Evolutionary conservation across 2,797 vertebrate genomes (phyloP).

Genomic region (Chelidonichthys spinosus): DNA sequence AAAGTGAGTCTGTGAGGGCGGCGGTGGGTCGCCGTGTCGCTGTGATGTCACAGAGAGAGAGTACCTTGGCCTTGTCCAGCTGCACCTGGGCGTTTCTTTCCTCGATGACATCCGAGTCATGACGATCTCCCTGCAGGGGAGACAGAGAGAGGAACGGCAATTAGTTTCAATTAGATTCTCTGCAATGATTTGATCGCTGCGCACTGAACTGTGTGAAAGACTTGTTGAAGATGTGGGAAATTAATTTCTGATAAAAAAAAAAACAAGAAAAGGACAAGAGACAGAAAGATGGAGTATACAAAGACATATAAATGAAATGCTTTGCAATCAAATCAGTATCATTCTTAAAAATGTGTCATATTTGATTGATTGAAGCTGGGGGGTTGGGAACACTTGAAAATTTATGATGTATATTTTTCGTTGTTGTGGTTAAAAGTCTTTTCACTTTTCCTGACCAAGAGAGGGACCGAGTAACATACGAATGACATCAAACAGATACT

Average conservation of each 20-base stretch:
- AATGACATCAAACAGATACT: neutral
- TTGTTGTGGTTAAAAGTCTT: neutral
- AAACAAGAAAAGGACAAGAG: neutral
- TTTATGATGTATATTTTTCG: neutral
- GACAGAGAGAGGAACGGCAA: neutral
- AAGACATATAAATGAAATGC: neutral
- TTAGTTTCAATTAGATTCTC: neutral
- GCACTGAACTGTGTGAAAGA: neutral
- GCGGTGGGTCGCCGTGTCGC: neutral
- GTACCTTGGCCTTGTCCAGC: conserved; percentile 98
- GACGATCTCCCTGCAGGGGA: conserved; percentile 80
- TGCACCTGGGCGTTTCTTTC: conserved; percentile 98
- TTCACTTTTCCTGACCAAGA: neutral
- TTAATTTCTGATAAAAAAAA: neutral
- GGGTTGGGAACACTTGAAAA: neutral
- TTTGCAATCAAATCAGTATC: neutral
- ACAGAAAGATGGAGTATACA: neutral
- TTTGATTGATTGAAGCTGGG: too few species aligned
- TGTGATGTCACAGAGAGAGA: conserved; percentile 33
- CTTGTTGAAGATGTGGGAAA: conserved; percentile 4
- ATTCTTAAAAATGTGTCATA: neutral
- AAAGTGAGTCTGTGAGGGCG: conserved; percentile 23
- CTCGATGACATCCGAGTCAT: conserved; percentile 85
- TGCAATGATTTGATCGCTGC: neutral
- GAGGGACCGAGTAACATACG: neutral